Conservation (phyloP, 2,797 vertebrate genomes). For the Anolis apletophallus region DNA sequence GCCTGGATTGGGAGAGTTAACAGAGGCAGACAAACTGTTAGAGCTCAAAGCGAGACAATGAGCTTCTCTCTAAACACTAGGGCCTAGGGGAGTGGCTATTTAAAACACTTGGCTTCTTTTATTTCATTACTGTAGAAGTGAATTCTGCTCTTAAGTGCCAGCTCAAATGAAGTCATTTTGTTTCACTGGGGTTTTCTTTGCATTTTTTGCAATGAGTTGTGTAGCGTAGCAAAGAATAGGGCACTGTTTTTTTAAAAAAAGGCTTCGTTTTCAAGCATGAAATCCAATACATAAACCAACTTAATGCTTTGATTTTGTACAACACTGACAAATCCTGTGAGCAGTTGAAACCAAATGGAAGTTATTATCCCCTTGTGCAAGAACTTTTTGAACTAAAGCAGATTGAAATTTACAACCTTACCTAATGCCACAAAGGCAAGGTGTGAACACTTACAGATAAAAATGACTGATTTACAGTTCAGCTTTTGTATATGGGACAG, state of each 20-base stretch:
- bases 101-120: constrained; percentile 91
- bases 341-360: constrained; percentile 49
- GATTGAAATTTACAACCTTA: constrained; percentile 44
- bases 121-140: constrained; percentile 86
- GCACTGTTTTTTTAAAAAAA: constrained; percentile 12
- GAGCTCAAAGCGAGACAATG: constrained; percentile 84
- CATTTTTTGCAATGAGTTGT: constrained; percentile 67
- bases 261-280: constrained; percentile 57
- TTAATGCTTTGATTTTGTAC: constrained; percentile 44
- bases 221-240: constrained; percentile 47
- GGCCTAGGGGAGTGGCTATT: constrained; percentile 85
- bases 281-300: constrained; percentile 51
- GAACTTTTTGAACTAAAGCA: constrained; percentile 47
- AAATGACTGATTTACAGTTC: constrained; percentile 42
- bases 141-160: constrained; percentile 82
- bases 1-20: constrained; percentile 80
- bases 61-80: constrained; percentile 84
- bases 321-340: constrained; percentile 18
- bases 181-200: constrained; percentile 75
- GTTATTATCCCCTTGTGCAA: constrained; percentile 26
- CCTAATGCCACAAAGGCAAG: constrained; percentile 51
- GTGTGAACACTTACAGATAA: constrained; percentile 46
- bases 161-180: constrained; percentile 84
- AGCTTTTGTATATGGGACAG: constrained; percentile 9
- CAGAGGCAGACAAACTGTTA: constrained; percentile 76